A percentile compares a stretch with the other conserved stretches of the same genome.
These are phyloP conservation scores for Dryoscopus gambensis DNA, from an alignment of 2,113 vertebrate genomes.

Conservation along the genomic window DNA sequence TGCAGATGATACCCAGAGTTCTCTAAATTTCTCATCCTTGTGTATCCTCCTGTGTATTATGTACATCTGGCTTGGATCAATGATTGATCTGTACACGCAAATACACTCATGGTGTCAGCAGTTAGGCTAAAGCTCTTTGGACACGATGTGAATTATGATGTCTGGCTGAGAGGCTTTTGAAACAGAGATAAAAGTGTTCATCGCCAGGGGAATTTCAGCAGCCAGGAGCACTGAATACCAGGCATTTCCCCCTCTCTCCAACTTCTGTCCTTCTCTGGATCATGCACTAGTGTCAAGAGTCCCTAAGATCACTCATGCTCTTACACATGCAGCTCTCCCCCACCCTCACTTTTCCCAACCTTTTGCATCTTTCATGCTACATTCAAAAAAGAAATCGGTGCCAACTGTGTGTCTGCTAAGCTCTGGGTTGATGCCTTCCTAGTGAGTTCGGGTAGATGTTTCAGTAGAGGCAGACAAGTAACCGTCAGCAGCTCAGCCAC, in stretches of 20 bases:
- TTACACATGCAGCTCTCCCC: neutral
- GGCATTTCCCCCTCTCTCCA: neutral
- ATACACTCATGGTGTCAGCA: neutral
- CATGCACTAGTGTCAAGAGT: neutral
- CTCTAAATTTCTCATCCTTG: neutral
- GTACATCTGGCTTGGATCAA: neutral
- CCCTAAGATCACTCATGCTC: neutral
- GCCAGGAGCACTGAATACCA: neutral
- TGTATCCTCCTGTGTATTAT: neutral
- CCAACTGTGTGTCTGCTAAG: neutral
- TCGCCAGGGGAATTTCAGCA: neutral
- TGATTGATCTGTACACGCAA: neutral
- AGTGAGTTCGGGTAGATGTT: neutral
- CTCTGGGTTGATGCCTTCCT: neutral
- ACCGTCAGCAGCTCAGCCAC: neutral
- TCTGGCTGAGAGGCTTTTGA: neutral
- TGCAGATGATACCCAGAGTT: neutral
- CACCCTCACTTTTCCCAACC: neutral
- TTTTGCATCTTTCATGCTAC: neutral
- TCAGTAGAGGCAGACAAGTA: neutral
- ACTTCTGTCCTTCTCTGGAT: neutral
- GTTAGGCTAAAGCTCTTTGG: neutral
- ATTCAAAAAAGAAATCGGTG: constrained; percentile 23
- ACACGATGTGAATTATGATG: neutral
- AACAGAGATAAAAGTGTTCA: neutral